Base-by-base conservation (phyloP, 1,140 invertebrate genomes). In the Drosophila seguyi region DNA sequence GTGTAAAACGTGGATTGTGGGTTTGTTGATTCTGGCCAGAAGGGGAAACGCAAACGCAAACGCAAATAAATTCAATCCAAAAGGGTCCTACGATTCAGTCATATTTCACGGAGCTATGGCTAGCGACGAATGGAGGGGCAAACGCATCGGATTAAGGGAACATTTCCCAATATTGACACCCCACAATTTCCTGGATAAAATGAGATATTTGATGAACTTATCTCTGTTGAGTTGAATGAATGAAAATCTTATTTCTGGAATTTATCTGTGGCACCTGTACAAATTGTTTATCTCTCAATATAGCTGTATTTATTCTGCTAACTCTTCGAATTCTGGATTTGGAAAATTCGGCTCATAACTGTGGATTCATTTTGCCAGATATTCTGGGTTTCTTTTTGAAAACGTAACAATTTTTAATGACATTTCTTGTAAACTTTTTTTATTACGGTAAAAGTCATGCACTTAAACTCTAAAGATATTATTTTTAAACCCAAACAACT, bases 91-190 rank as follows among this genome's bases (percentile, higher is more conserved):
- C 62, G 20, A 31, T 41, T 67, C 62, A 62, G 36, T 53, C 29
- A 42, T 68, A 68, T 68, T 67, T 52, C 62, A 41, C 16, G 29
- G 44, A 34, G 59, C 8, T 31, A 34, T 29, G 29, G 36, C 11
- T 27, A 67, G 4, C 29, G 5, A 25, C 4, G 27, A 16, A 6
- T 36, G 10, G n/a, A 25, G n/a, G 31, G 22, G 16, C 2, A 57
- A 20, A 36, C 31, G 50, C 18, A 52, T 22, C n/a, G 39, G 29
- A 34, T 25, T 31, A 25, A 22, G 31, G 25, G 14, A 38, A 27
- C 20, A 68, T 65, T 65, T 25, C 25, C n/a, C 25, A n/a, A 18
- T 62, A 62, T 66, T 62, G 63, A 66, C 63, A 62, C 41, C 52
- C 52, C 27, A 20, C 31, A 38, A 66, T 44, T 68, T 29, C 63